These are phyloP conservation scores for Volucella inflata DNA, from an alignment of 2,888 invertebrate species.

Conservation along the genomic window DNA sequence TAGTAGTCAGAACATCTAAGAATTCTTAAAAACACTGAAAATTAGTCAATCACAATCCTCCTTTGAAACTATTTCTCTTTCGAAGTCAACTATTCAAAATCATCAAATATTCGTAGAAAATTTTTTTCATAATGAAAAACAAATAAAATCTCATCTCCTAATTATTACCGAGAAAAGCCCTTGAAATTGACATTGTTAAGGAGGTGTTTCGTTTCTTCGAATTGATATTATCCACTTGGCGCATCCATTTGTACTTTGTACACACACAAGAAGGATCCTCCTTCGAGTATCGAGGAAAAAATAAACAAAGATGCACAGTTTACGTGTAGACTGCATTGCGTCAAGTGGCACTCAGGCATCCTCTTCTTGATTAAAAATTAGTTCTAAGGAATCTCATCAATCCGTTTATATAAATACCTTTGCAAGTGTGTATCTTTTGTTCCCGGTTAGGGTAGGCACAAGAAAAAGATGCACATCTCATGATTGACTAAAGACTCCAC, in stretches of 20 bases:
- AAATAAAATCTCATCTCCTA: slow-evolving; percentile 80
- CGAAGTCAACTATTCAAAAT: too few relatives aligned
- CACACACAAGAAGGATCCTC: slow-evolving; percentile 28
- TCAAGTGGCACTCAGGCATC: slow-evolving; percentile 62
- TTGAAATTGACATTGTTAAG: slow-evolving; percentile 81
- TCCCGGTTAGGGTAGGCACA: slow-evolving; percentile 17
- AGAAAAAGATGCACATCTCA: slow-evolving; percentile 48
- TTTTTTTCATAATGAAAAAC: slow-evolving; percentile 20
- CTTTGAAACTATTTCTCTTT: too few relatives aligned
- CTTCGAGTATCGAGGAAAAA: slow-evolving; percentile 23
- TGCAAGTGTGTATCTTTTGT: slow-evolving; percentile 29
- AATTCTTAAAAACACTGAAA: too few relatives aligned
- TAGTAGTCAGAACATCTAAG: too few relatives aligned
- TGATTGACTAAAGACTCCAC: slow-evolving; percentile 51
- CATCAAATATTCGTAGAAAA: not conserved
- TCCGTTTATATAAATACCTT: not conserved
- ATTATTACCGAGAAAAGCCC: slow-evolving; percentile 83
- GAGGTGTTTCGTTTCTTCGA: slow-evolving; percentile 68
- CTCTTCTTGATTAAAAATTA: slow-evolving; percentile 49
- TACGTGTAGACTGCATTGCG: slow-evolving; percentile 39
- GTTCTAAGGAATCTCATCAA: slow-evolving; percentile 63
- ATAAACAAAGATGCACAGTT: slow-evolving; percentile 31
- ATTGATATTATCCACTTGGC: slow-evolving; percentile 66
- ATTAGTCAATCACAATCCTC: too few relatives aligned
- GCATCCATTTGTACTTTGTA: slow-evolving; percentile 29